Conservation (phyloP, 1,140 invertebrate genomes). For the Dendrolimus punctatus region DNA sequence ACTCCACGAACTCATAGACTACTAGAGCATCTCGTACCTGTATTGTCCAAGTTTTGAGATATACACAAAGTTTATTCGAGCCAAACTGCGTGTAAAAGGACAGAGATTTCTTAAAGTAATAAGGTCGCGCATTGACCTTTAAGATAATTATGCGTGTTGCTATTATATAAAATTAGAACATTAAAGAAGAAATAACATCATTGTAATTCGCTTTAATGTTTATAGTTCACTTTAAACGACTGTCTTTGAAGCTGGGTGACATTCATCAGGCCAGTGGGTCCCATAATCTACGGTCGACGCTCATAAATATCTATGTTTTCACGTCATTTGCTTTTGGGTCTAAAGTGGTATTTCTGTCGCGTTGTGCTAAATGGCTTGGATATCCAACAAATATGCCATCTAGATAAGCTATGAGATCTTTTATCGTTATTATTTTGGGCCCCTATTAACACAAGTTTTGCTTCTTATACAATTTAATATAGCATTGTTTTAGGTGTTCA, state of each 20-base stretch:
- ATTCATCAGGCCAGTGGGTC: conserved; percentile 9
- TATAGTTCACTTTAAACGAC: neutral
- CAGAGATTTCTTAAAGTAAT: too few relatives aligned
- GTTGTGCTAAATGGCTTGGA: conserved; percentile 55
- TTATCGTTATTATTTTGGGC: conserved; percentile 44
- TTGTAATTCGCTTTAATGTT: too few relatives aligned
- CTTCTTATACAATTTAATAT: conserved; percentile 8
- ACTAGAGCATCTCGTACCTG: too few relatives aligned
- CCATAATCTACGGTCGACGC: conserved; percentile 19
- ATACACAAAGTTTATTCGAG: too few relatives aligned
- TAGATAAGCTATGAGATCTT: conserved; percentile 48
- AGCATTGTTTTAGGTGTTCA: neutral
- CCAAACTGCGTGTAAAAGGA: too few relatives aligned
- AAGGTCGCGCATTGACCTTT: too few relatives aligned
- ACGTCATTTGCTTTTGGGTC: conserved; percentile 47
- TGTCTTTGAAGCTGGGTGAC: conserved; percentile 1
- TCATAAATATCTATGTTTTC: conserved; percentile 43
- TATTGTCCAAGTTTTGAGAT: too few relatives aligned
- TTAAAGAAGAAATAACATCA: too few relatives aligned
- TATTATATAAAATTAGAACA: too few relatives aligned
- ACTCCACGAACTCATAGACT: too few relatives aligned
- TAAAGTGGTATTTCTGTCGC: conserved; percentile 45
- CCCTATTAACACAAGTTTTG: conserved; percentile 22
- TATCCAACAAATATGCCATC: conserved; percentile 57
- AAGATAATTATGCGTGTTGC: too few relatives aligned